A percentile compares a stretch with the other conserved stretches of the same genome.
phyloP scores from a whole-genome alignment of 2,113 vertebrate species.

The Herpailurus yagouaroundi region DNA sequence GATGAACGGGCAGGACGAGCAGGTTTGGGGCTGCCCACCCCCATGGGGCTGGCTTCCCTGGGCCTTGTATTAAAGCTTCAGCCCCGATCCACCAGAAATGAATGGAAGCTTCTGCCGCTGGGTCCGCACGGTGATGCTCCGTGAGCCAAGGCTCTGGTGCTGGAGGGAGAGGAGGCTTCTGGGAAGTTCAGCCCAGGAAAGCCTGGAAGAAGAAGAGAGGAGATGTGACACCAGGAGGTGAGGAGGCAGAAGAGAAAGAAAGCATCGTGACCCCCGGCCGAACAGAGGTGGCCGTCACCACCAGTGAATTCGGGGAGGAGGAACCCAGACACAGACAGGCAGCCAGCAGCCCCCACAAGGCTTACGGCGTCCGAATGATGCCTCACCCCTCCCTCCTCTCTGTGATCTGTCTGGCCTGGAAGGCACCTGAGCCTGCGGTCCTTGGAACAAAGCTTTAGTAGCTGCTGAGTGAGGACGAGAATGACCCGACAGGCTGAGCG shows the following conservation, averaged over 20 bases:
- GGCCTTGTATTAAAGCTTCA: accelerated
- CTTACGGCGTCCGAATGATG: not conserved
- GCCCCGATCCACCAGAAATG: not conserved
- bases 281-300: not conserved
- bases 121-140: no score
- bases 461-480: not conserved
- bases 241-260: not conserved
- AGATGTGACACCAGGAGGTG: no score
- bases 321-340: not conserved
- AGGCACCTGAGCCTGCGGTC: not conserved
- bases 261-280: accelerated
- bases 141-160: not conserved
- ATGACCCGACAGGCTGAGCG: not conserved
- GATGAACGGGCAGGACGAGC: not conserved
- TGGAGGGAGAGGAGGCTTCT: not conserved
- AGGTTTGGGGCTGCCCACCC: not conserved
- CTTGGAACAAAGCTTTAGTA: not conserved
- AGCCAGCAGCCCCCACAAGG: not conserved
- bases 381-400: not conserved
- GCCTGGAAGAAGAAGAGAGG: not conserved
- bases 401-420: not conserved
- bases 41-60: no score
- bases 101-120: not conserved
- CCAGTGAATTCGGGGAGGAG: no score
- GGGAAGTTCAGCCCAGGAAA: not conserved